Conservation (phyloP, 1,140 invertebrate genomes). For the Odontomachus brunneus region DNA sequence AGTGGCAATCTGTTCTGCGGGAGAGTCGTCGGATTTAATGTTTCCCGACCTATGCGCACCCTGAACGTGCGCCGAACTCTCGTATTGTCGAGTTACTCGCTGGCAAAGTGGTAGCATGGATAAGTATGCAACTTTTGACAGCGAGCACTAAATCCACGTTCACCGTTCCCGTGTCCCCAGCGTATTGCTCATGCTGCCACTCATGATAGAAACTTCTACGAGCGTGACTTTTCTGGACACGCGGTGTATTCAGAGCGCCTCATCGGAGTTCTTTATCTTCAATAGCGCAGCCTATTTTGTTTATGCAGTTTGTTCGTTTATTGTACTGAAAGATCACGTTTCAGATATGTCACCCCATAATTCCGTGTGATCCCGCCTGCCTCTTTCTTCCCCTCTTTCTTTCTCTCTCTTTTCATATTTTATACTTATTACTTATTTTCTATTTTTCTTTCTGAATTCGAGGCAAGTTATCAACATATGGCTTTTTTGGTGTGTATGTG, state of each 20-base stretch:
- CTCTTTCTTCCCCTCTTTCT: too few species aligned
- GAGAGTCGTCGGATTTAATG: slow-evolving; percentile 45
- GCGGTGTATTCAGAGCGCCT: not conserved
- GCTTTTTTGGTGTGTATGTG: too few species aligned
- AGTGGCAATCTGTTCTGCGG: slow-evolving; percentile 14
- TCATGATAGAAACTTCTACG: slow-evolving; percentile 29
- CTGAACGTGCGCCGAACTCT: slow-evolving; percentile 28
- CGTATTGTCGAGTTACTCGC: slow-evolving; percentile 51
- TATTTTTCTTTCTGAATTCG: too few species aligned
- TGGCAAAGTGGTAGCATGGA: slow-evolving; percentile 47
- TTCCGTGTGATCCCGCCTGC: too few species aligned
- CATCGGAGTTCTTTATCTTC: slow-evolving; percentile 5
- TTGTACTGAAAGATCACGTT: too few species aligned
- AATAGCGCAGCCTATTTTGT: not conserved
- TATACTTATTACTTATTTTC: too few species aligned
- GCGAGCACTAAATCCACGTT: slow-evolving; percentile 25
- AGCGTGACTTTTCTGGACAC: slow-evolving; percentile 25
- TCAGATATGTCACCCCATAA: too few species aligned
- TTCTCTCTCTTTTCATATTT: too few species aligned
- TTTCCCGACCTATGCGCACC: slow-evolving; percentile 22
- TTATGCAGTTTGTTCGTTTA: too few species aligned
- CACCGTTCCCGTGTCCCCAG: slow-evolving; percentile 4
- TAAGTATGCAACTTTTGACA: slow-evolving; percentile 60
- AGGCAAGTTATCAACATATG: too few species aligned
- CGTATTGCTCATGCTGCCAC: slow-evolving; percentile 7